These are phyloP conservation scores for Orestias chungarensis DNA, from an alignment of 2,797 vertebrate genomes.

Conservation along the genomic window DNA sequence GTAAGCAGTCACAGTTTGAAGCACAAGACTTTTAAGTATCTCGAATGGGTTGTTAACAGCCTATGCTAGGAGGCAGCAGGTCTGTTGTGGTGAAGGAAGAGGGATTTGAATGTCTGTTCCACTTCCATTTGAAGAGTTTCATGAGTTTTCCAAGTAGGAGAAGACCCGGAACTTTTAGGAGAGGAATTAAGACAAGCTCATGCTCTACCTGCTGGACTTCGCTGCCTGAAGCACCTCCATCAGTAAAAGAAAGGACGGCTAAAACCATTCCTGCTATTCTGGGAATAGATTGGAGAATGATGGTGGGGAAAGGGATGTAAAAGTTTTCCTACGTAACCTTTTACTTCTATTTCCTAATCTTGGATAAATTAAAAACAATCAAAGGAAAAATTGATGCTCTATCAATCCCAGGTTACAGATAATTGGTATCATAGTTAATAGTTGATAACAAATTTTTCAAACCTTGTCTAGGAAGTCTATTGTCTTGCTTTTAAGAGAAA, in stretches of 20 bases:
- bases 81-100: no score
- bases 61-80: no score
- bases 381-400: neutral
- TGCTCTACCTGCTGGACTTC: no score
- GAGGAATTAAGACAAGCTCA: no score
- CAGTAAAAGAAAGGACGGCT: no score
- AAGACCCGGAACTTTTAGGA: neutral
- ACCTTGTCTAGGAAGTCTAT: no score
- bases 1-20: no score
- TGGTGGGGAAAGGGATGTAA: neutral
- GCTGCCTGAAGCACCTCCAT: no score
- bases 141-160: neutral
- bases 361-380: neutral
- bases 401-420: neutral
- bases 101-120: no score
- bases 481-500: neutral
- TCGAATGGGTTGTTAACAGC: no score
- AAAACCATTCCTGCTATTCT: neutral
- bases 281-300: neutral
- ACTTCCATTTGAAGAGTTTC: neutral
- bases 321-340: neutral
- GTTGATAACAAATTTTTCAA: neutral
- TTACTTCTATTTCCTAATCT: neutral
- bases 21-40: no score
- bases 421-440: neutral